Percentiles rank a stretch among this genome's conserved stretches.
phyloP scores from a whole-genome alignment of 2,888 invertebrate species.

The Mythimna ferrago region DNA sequence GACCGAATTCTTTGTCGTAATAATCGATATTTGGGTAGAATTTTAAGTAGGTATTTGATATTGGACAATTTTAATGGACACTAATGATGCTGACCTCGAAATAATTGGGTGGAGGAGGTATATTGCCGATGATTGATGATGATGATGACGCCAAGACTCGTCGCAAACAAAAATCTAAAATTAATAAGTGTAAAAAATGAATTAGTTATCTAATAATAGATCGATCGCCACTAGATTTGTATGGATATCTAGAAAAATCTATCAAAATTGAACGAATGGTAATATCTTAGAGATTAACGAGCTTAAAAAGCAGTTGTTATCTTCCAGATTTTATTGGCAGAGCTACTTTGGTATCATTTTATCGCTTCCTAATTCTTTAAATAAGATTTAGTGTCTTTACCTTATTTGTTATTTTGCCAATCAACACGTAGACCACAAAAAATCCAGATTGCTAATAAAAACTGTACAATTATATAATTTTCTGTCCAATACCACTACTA shows the following conservation, averaged over 20 bases:
- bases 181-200: slow-evolving; percentile 29
- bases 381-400: slow-evolving; percentile 3
- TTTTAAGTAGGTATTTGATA: slow-evolving; percentile 39
- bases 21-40: slow-evolving; percentile 45
- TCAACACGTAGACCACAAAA: too few species aligned
- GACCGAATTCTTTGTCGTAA: slow-evolving; percentile 16
- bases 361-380: slow-evolving; percentile 28
- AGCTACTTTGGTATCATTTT: slow-evolving; percentile 27
- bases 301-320: background rate
- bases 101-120: slow-evolving; percentile 45
- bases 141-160: slow-evolving; percentile 31
- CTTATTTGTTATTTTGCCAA: background rate
- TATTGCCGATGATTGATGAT: slow-evolving; percentile 51
- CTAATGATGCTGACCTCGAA: slow-evolving; percentile 51
- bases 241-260: background rate
- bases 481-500: too few species aligned
- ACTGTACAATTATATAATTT: too few species aligned
- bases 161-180: slow-evolving; percentile 27
- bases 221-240: slow-evolving; percentile 3
- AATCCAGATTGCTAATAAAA: too few species aligned
- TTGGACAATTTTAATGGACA: slow-evolving; percentile 26
- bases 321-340: slow-evolving; percentile 9
- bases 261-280: background rate
- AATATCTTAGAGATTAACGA: background rate
- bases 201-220: background rate